A percentile compares a stretch with the other conserved stretches of the same genome.
Evolutionary conservation across 2,888 invertebrate species (phyloP).

Genomic region (Hyppa rectilinea): DNA sequence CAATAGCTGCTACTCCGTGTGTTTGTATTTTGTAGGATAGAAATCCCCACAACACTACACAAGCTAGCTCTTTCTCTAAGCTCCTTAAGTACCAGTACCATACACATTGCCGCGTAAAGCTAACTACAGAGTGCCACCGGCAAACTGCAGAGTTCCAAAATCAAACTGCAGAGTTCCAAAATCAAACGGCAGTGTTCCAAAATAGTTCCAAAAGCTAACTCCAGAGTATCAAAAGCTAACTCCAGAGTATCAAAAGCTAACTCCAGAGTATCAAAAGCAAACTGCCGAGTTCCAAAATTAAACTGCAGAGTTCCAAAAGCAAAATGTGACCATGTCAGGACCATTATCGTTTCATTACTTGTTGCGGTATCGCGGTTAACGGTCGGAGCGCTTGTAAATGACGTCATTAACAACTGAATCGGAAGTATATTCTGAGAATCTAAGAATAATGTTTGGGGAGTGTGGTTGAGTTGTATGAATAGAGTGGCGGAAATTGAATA

Average conservation of each 20-base stretch:
- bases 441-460: conserved; percentile 5
- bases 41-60: too few species aligned
- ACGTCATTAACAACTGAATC: conserved; percentile 44
- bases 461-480: conserved; percentile 1
- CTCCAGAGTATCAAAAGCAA: conserved; percentile 29
- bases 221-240: conserved; percentile 24
- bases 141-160: conserved; percentile 34
- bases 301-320: conserved; percentile 33
- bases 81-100: too few species aligned
- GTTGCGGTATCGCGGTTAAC: conserved; percentile 27
- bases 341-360: conserved; percentile 50
- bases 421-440: conserved; percentile 27
- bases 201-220: too few species aligned
- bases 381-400: conserved; percentile 31
- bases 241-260: conserved; percentile 30
- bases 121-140: too few species aligned
- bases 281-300: conserved; percentile 1
- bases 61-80: too few species aligned
- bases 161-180: conserved; percentile 24
- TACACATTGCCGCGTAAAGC: not conserved
- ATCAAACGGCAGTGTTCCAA: conserved; percentile 22
- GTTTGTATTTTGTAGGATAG: too few species aligned
- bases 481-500: conserved; percentile 15
- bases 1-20: too few species aligned
- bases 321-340: conserved; percentile 22